A percentile compares a stretch with the other conserved stretches of the same genome.
These are phyloP conservation scores for Cacoxenus indagator DNA, from an alignment of 2,888 invertebrate species.

Conservation along the genomic window DNA sequence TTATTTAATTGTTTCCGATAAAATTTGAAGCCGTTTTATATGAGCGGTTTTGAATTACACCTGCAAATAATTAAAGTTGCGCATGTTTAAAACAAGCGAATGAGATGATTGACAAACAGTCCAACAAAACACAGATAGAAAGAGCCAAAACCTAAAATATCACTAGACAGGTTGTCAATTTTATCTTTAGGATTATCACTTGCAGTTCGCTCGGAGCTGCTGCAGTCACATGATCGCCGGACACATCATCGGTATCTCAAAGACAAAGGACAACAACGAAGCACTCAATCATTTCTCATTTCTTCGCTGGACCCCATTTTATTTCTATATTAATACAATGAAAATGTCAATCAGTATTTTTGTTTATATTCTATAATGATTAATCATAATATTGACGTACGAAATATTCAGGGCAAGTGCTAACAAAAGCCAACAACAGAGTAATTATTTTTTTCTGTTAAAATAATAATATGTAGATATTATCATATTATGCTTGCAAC, in stretches of 20 bases:
- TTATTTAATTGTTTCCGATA: not conserved
- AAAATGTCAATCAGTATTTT: not conserved
- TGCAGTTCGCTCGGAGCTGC: slow-evolving; percentile 1
- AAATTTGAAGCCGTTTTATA: no score
- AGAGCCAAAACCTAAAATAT: not conserved
- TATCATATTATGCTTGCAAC: no score
- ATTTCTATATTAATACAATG: not conserved
- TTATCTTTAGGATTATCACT: slow-evolving; percentile 8
- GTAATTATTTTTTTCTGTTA: no score
- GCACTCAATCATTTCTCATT: not conserved
- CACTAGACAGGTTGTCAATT: not conserved
- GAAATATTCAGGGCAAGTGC: not conserved
- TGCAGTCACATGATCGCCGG: not conserved
- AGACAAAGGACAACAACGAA: not conserved
- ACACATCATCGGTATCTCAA: not conserved
- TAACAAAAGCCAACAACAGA: no score
- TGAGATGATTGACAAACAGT: not conserved
- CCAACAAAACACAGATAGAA: not conserved
- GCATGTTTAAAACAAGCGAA: not conserved
- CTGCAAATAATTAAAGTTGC: not conserved
- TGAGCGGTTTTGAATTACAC: not conserved
- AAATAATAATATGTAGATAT: no score
- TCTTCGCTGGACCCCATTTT: not conserved
- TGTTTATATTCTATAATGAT: not conserved
- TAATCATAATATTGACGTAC: not conserved